Base-by-base conservation (phyloP, 2,113 vertebrate genomes). In the Eonycteris spelaea region DNA sequence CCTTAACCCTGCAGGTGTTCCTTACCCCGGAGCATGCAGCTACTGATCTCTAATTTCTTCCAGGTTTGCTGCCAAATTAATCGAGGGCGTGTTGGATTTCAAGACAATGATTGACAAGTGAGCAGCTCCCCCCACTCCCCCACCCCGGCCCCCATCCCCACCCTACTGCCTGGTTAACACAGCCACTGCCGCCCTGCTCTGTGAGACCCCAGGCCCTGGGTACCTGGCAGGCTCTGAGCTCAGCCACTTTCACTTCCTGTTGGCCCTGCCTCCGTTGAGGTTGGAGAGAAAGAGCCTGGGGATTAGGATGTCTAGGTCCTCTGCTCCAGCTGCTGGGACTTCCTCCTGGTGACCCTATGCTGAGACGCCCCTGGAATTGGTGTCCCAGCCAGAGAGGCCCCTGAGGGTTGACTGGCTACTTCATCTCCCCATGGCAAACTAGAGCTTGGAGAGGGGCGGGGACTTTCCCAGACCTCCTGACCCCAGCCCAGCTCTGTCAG, bases 11-110 rank as follows among this genome's bases (percentile, higher is more conserved):
- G 18, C 68, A 10, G 9, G 2, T 8, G 15, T 40, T 61, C 71
- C 59, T n/a, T 26, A 19, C 35, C 71, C 16, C 7, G 43, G n/a
- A n/a, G n/a, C n/a, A n/a, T 11, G 68, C 28, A 26, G 59, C 57
- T 79, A 91, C 19, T 83, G 4, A 70, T 53, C 82, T 86, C 86
- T 67, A 0, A 48, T 1, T 86, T 97, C 93, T 79, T 97, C 59
- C 91, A 99, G 99, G 97, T 99, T 99, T 98, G 99, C 99, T 95
- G 99, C 99, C 91, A 99, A 99, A 97, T 97, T 99, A 96, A 99
- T 99, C 0, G 99, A 99, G 89, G 99, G 99, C 1, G 99, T 99
- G 97, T 97, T 99, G 98, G 99, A 99, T 97, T 99, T 99, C 97
- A 99, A 99, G 98, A 88, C 96, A 77, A 99, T 99, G 99, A 98